Evolutionary conservation across 1,140 invertebrate genomes (phyloP), one percentile per base, ranked within the genome.

Genomic region (Ectropis grisescens): DNA sequence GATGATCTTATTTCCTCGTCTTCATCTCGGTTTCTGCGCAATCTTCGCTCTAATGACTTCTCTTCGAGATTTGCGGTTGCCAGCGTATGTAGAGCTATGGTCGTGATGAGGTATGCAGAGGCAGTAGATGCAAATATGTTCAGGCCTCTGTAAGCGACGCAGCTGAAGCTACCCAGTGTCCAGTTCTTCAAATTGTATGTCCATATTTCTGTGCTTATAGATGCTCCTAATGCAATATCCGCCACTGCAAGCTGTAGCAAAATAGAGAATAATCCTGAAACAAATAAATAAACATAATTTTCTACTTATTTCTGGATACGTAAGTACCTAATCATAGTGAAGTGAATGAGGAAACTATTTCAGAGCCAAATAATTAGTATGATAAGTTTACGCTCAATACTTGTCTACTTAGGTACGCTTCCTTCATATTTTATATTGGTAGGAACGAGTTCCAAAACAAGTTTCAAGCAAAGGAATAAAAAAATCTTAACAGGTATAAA

Each of bases 51-150:
- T 3, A 45, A 13, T 8, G 46, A 29, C 42, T 72, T 82, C 39
- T 74, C 48, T 55, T 84, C 69, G 2, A 85, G 37, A 44, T 85
- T 85, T 33, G 78, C 70, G 4, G 81, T 79, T 1, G 85, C 83
- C n/a, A 86, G 62, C 4, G 81, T 62, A 41, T 87, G 85, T 27
- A 86, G 70, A 15, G 84, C 82, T 24, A 85, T 58, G 9, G 79
- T 81, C 5, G 78, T 65, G 8, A 84, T 62, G 33, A 86, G 66
- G 46, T 86, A 87, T 4, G 83, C 48, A 4, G 68, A 69, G 12
- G 82, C 67, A 8, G 85, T 83, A n/a, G 83, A 82, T 2, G 74
- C 50, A 29, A 87, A 78, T 6, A 85, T 69, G 53, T 80, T 82
- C 4, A 79, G 52, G 11, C 85, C 85, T 29, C 75, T 54, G 53